A percentile compares a stretch with the other conserved stretches of the same genome.
Conservation (phyloP, 2,797 vertebrate genomes). For the Rhabdomys pumilio region DNA sequence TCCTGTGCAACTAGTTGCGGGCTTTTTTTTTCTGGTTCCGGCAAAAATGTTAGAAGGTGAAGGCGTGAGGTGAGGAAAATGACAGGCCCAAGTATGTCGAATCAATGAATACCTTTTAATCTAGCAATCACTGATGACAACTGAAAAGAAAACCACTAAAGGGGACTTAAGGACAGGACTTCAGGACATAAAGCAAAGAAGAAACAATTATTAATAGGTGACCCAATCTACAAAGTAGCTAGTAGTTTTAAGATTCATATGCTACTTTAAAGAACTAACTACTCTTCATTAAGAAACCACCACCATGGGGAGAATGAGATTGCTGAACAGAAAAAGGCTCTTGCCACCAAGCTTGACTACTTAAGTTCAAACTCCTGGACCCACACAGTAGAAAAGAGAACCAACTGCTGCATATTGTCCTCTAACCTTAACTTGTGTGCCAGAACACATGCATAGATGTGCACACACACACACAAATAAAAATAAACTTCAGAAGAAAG, state of each 20-base stretch:
- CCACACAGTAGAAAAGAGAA: not conserved
- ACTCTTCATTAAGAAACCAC: not conserved
- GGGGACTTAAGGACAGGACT: not conserved
- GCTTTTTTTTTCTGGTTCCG: too few relatives aligned
- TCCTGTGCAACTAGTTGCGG: not conserved
- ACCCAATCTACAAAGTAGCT: not conserved
- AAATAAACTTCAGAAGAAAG: not conserved
- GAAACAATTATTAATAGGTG: not conserved
- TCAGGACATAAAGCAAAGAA: slow-evolving; percentile 2
- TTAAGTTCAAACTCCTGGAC: not conserved
- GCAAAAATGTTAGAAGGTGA: too few relatives aligned
- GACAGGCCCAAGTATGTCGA: too few relatives aligned
- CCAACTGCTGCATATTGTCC: not conserved
- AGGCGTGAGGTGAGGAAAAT: too few relatives aligned
- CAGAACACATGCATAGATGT: not conserved
- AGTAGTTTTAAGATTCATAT: slow-evolving; percentile 8
- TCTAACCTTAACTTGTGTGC: not conserved
- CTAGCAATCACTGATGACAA: not conserved
- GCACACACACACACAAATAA: not conserved
- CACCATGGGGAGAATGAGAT: not conserved
- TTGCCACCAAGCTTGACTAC: not conserved
- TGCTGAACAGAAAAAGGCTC: not conserved
- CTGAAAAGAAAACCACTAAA: not conserved
- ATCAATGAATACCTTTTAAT: not conserved
- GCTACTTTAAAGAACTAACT: not conserved